These are phyloP conservation scores for Rallus crepitans DNA, from an alignment of 2,797 vertebrate species.

Conservation along the genomic window DNA sequence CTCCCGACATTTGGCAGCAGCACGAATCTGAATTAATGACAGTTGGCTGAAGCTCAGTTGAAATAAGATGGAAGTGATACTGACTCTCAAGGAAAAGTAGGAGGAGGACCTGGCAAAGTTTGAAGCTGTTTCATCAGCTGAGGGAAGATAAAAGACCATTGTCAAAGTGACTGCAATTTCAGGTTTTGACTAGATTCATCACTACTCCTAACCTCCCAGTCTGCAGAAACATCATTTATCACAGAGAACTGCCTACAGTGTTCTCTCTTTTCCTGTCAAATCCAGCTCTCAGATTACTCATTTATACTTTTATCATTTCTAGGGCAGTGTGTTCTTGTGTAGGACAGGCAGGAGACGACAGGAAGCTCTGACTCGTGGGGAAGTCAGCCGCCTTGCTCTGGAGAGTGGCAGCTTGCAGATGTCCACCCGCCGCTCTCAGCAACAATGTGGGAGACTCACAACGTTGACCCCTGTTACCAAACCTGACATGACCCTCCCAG, in stretches of 20 bases:
- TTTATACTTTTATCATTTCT: slow-evolving; percentile 4
- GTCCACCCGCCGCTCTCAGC: background rate
- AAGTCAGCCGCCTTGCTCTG: background rate
- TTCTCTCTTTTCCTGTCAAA: slow-evolving; percentile 17
- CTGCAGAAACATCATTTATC: slow-evolving; percentile 12
- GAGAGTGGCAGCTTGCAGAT: background rate
- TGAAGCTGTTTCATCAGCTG: slow-evolving; percentile 36
- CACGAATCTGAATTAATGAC: slow-evolving; percentile 48
- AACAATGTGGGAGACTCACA: background rate
- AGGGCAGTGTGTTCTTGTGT: slow-evolving; percentile 16
- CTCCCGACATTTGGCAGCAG: slow-evolving; percentile 43
- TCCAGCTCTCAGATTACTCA: background rate
- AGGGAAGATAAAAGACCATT: slow-evolving; percentile 22
- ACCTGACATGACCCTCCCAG: background rate
- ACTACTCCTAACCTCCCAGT: background rate
- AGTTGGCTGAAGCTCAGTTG: slow-evolving; percentile 42
- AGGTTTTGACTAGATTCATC: slow-evolving; percentile 24
- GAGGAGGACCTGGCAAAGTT: slow-evolving; percentile 39
- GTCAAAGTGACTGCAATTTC: slow-evolving; percentile 4
- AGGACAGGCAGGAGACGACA: background rate
- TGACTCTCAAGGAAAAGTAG: slow-evolving; percentile 46
- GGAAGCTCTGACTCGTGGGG: background rate
- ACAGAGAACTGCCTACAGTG: background rate
- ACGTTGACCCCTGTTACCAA: background rate
- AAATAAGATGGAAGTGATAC: slow-evolving; percentile 51